Evolutionary conservation across 2,113 vertebrate genomes (phyloP).

Genomic region (Haemorhous mexicanus): DNA sequence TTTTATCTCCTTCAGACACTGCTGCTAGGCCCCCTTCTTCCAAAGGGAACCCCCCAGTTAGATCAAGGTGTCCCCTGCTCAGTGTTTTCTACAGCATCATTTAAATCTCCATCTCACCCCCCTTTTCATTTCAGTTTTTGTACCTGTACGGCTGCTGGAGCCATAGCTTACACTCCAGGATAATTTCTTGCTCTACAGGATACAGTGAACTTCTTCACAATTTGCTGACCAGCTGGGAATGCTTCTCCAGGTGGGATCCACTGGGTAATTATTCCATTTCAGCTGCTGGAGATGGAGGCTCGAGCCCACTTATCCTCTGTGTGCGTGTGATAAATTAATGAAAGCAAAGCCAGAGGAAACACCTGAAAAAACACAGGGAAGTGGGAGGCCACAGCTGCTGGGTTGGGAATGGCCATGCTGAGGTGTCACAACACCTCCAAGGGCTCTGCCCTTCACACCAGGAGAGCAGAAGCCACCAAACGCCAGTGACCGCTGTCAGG

Average conservation of each 20-base stretch:
- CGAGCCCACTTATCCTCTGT: not conserved
- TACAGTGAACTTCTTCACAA: not conserved
- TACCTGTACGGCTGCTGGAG: not conserved
- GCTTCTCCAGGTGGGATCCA: not conserved
- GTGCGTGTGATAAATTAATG: not conserved
- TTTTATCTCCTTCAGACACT: not conserved
- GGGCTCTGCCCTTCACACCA: not conserved
- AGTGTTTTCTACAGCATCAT: not conserved
- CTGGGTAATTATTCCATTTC: not conserved
- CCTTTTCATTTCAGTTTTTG: not conserved
- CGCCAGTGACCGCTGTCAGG: fast-evolving
- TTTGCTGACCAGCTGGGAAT: not conserved
- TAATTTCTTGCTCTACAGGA: constrained; percentile 30
- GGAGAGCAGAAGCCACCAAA: not conserved
- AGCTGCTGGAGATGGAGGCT: not conserved
- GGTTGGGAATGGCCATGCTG: not conserved
- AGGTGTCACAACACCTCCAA: not conserved
- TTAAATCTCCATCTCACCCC: not conserved
- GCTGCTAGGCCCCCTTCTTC: not conserved
- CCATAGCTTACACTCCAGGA: not conserved
- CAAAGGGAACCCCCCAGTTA: not conserved
- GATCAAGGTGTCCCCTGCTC: not conserved
- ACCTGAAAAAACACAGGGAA: not conserved
- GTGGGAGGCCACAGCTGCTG: not conserved
- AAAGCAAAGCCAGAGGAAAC: not conserved